Conservation (phyloP, 2,113 vertebrate species). For the Actenoides lindsayi region DNA sequence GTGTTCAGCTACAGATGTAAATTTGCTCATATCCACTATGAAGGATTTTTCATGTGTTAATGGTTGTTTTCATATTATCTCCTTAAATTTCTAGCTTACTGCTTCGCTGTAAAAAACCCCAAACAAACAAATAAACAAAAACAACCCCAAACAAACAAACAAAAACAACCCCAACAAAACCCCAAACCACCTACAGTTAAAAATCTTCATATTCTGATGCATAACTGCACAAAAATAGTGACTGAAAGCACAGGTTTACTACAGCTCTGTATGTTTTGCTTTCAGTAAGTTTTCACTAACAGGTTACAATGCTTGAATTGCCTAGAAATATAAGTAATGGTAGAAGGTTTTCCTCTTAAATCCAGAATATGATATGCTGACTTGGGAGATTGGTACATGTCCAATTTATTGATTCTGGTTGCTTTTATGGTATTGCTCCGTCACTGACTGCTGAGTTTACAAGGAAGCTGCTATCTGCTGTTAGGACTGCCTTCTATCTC, state of each 20-base stretch:
- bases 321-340: background rate
- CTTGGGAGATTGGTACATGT: too few species aligned
- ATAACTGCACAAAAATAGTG: background rate
- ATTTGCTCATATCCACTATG: accelerated
- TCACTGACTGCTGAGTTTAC: background rate
- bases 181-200: background rate
- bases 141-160: background rate
- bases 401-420: background rate
- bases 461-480: constrained; percentile 1
- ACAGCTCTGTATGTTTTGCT: background rate
- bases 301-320: background rate
- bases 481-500: background rate
- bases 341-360: background rate
- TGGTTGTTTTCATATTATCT: background rate
- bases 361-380: background rate
- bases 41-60: background rate
- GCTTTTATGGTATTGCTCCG: background rate
- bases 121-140: background rate
- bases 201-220: background rate
- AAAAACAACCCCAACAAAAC: too few species aligned
- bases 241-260: background rate
- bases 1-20: background rate
- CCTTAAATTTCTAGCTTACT: background rate
- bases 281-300: background rate
- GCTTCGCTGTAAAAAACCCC: background rate